These are phyloP conservation scores for Dendrolimus punctatus DNA, from an alignment of 1,140 invertebrate species.

Conservation along the genomic window DNA sequence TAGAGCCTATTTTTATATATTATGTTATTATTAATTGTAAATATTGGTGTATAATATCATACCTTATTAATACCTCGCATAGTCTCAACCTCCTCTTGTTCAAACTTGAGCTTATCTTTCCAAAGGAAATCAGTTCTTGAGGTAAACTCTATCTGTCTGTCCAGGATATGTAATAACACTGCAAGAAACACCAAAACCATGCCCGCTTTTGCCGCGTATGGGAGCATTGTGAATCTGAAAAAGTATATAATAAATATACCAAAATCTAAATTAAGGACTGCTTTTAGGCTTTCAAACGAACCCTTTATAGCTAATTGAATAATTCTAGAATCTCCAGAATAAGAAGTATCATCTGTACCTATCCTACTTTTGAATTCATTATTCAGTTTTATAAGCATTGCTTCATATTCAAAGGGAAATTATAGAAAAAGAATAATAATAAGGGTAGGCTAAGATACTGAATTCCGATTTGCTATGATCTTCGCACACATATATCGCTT, in stretches of 20 bases:
- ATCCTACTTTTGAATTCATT: no score
- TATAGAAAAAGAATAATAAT: no score
- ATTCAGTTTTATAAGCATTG: no score
- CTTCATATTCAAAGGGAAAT: no score
- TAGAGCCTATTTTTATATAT: not conserved
- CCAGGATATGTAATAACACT: conserved; percentile 82
- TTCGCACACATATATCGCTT: no score
- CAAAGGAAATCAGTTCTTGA: conserved; percentile 92
- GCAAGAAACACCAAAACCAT: conserved; percentile 76
- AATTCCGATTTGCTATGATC: no score
- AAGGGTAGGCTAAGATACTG: no score
- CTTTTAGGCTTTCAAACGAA: no score
- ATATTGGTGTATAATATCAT: conserved; percentile 5
- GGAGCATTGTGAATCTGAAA: conserved; percentile 76
- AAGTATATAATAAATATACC: conserved; percentile 1
- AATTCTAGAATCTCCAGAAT: no score
- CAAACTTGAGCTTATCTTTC: conserved; percentile 92
- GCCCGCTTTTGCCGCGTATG: conserved; percentile 78
- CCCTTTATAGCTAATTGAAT: no score
- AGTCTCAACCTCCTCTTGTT: conserved; percentile 95
- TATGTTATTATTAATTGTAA: not conserved
- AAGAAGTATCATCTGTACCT: no score
- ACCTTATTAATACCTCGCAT: conserved; percentile 96
- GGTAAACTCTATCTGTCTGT: conserved; percentile 89
- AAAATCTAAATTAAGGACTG: conserved; percentile 34